Percentiles rank a stretch among this genome's conserved stretches.
phyloP scores from a whole-genome alignment of 2,113 vertebrate species.

The Synchiropus splendidus region DNA sequence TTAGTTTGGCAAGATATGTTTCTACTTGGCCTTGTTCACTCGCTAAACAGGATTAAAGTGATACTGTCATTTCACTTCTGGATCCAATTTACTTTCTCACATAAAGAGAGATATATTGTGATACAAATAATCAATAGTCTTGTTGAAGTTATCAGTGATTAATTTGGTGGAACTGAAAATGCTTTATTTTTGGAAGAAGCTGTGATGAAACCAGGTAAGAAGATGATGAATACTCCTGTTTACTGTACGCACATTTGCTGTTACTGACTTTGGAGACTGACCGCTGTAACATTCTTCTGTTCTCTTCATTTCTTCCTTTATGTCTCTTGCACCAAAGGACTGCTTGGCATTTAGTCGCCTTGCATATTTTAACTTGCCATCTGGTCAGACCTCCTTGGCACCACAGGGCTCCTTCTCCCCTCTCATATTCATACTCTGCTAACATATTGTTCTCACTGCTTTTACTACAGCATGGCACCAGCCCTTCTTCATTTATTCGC shows the following conservation, averaged over 20 bases:
- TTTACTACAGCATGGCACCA: conserved; percentile 56
- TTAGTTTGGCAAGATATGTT: conserved; percentile 56
- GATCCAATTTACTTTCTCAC: too few relatives aligned
- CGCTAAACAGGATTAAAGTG: conserved; percentile 3
- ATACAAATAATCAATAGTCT: too few relatives aligned
- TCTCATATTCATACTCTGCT: conserved; percentile 92
- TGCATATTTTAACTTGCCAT: conserved; percentile 87
- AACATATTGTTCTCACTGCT: conserved; percentile 97
- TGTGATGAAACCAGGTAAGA: too few relatives aligned
- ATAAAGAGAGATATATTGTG: too few relatives aligned
- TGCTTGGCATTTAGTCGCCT: conserved; percentile 70
- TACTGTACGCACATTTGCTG: too few relatives aligned
- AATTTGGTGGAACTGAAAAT: too few relatives aligned
- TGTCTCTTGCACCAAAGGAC: conserved; percentile 38
- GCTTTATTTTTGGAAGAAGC: too few relatives aligned
- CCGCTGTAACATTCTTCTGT: too few relatives aligned
- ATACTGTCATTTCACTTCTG: conserved; percentile 6
- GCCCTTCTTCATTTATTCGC: conserved; percentile 70
- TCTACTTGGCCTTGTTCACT: conserved; percentile 44
- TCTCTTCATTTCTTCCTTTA: conserved; percentile 25
- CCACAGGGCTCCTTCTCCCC: conserved; percentile 74
- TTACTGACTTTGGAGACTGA: too few relatives aligned
- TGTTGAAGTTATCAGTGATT: too few relatives aligned
- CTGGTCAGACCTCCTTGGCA: conserved; percentile 80
- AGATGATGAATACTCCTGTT: too few relatives aligned